These are phyloP conservation scores for Marasmarcha lunaedactyla DNA, from an alignment of 2,888 invertebrate species.

Conservation along the genomic window DNA sequence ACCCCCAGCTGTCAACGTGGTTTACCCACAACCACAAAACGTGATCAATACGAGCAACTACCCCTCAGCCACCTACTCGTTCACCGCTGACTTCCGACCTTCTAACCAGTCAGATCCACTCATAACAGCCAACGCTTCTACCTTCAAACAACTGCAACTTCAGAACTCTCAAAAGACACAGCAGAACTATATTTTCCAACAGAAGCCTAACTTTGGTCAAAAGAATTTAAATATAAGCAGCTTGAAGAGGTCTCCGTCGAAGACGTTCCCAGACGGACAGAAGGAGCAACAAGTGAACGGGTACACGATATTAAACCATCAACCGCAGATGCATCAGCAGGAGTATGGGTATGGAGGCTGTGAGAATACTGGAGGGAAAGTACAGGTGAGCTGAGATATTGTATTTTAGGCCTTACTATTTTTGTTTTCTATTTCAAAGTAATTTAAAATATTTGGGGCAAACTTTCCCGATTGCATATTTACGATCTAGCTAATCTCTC, in stretches of 20 bases:
- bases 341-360: conserved; percentile 52
- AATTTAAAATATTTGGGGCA: no score
- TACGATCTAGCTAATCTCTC: no score
- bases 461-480: no score
- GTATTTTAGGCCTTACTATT: background rate
- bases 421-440: background rate
- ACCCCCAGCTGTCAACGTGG: conserved; percentile 72
- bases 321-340: conserved; percentile 46
- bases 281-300: conserved; percentile 48
- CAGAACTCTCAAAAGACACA: conserved; percentile 50
- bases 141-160: conserved; percentile 69
- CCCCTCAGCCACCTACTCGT: conserved; percentile 82
- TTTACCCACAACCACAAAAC: conserved; percentile 73
- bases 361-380: conserved; percentile 44
- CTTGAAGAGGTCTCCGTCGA: conserved; percentile 55
- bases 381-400: conserved; percentile 47
- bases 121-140: conserved; percentile 55
- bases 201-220: conserved; percentile 44
- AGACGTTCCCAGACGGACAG: conserved; percentile 35
- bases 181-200: conserved; percentile 51
- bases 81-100: conserved; percentile 84
- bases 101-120: conserved; percentile 70
- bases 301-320: conserved; percentile 42
- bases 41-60: conserved; percentile 76
- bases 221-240: conserved; percentile 27